A percentile compares a stretch with the other conserved stretches of the same genome.
phyloP scores from a whole-genome alignment of 2,113 vertebrate genomes.

The Pedionomus torquatus region DNA sequence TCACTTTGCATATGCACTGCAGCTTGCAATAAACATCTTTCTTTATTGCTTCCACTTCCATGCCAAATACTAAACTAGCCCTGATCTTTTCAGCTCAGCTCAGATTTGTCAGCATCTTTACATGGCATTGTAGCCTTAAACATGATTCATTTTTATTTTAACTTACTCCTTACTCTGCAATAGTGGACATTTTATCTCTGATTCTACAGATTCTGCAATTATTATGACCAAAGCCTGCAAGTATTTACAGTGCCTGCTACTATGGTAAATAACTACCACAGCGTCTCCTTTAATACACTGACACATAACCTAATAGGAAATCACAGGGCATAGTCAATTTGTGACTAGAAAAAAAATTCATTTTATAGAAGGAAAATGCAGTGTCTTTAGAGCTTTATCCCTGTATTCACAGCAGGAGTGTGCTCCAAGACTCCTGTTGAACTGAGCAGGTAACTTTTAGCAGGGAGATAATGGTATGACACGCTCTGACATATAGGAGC shows the following conservation, averaged over 20 bases:
- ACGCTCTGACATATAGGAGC: background rate
- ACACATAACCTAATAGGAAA: background rate
- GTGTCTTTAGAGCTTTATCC: background rate
- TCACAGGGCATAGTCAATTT: background rate
- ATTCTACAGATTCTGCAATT: background rate
- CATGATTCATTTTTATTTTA: background rate
- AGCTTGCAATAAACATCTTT: background rate
- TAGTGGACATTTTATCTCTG: background rate
- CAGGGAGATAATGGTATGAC: background rate
- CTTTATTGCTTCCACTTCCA: background rate
- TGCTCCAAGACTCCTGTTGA: accelerated
- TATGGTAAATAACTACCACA: background rate
- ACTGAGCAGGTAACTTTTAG: background rate
- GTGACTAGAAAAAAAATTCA: background rate
- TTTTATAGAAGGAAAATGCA: background rate
- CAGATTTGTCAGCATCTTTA: background rate
- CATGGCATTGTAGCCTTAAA: background rate
- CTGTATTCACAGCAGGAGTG: background rate
- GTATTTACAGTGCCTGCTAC: background rate
- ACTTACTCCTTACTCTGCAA: background rate
- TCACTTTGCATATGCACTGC: background rate
- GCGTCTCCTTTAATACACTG: background rate
- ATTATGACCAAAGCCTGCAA: background rate
- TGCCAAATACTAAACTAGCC: background rate
- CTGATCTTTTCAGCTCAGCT: background rate